Conservation (phyloP, 2,888 invertebrate genomes). For the Chrysodeixis includens region DNA sequence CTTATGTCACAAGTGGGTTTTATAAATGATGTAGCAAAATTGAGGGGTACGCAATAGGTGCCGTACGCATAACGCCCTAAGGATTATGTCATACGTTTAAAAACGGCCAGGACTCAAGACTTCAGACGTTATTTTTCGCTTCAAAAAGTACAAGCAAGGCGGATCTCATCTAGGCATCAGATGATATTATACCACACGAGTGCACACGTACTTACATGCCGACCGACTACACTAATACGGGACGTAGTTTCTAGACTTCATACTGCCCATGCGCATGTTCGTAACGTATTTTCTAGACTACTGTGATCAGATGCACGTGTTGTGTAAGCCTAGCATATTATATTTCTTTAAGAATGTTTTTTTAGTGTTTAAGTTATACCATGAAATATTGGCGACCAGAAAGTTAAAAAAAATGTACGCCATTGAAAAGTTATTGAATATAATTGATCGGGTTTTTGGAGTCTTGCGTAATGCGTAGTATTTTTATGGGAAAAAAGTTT, state of each 20-base stretch:
- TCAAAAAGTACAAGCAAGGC: slow-evolving; percentile 8
- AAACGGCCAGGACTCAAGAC: no score
- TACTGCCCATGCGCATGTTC: slow-evolving; percentile 21
- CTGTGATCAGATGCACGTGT: neutral
- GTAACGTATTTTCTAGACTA: slow-evolving; percentile 30
- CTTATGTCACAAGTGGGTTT: no score
- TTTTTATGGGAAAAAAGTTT: no score
- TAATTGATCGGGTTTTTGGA: neutral
- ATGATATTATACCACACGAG: no score
- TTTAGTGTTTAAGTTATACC: no score
- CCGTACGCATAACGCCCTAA: no score
- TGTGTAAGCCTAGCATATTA: neutral
- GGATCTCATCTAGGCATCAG: no score
- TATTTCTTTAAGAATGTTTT: neutral
- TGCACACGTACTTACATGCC: slow-evolving; percentile 13
- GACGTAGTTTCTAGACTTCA: slow-evolving; percentile 39
- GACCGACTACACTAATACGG: slow-evolving; percentile 21
- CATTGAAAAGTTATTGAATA: neutral
- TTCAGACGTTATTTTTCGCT: neutral
- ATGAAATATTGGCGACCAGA: neutral
- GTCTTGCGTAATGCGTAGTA: no score
- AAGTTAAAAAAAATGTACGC: neutral
- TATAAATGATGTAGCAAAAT: no score
- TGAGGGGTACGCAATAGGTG: no score
- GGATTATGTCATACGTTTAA: no score